Evolutionary conservation across 1,140 invertebrate species (phyloP), one percentile per base, ranked within the genome.

Genomic region (Zaprionus davidi): DNA sequence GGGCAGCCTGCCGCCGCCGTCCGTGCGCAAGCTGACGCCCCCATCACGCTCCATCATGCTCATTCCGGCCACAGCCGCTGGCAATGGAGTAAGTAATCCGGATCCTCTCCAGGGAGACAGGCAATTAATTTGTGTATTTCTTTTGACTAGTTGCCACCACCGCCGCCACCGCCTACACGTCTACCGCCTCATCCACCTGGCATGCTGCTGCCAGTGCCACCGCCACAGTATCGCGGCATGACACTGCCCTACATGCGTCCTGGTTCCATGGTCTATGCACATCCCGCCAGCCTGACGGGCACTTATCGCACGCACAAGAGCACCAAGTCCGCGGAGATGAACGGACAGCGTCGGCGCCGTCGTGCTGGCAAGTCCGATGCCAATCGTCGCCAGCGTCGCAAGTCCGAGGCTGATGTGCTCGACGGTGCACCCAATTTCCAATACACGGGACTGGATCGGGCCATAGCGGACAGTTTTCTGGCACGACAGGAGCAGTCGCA

Each of bases 381-480:
- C 11, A 91, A 90, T 78, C 85, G 90, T 1, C 86, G 91, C 4
- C 91, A 92, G 55, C 85, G 91, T 7, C 88, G 91, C 56, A 92
- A 91, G 31, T 92, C 91, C 44, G 91, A 92, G 28, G 81, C 91
- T 1, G 91, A 92, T 75, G 81, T 90, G 2, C 56, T 92, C 4
- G 90, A 92, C 31, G 90, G 91, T 58, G 79, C 78, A 7, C 74
- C 74, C 7, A 91, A 91, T 17, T 92, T 92, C 44, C 86, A 88
- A 38, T 92, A 92, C 20, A 90, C 81, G 0, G 91, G 91, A 1
- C 26, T 92, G 41, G 91, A 92, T 72, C 81, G 91, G 17, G 86
- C 84, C 57, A 92, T 92, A 64, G 91, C 91, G 1, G 91, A 92
- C 56, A 92, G 82, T 62, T 92, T 92, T 13, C 62, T 92, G 69